A percentile compares a stretch with the other conserved stretches of the same genome.
These are phyloP conservation scores for Pogona vitticeps DNA, from an alignment of 2,113 vertebrate species.

Conservation along the genomic window DNA sequence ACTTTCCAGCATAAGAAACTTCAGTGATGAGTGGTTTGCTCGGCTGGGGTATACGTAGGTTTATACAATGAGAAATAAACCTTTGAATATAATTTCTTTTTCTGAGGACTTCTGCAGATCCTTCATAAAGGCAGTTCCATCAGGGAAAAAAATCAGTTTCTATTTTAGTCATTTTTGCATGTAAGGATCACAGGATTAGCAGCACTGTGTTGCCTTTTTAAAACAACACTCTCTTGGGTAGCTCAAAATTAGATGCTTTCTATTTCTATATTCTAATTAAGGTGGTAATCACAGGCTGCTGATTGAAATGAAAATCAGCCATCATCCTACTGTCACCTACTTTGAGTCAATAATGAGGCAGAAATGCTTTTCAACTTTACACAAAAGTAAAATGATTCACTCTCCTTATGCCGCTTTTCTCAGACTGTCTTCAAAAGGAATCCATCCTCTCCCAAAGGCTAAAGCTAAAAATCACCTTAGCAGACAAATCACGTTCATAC, in stretches of 20 bases:
- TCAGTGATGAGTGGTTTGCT: neutral
- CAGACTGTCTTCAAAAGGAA: conserved; percentile 54
- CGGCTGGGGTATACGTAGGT: conserved; percentile 43
- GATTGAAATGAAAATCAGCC: conserved; percentile 71
- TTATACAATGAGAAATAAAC: conserved; percentile 63
- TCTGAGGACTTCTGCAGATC: conserved; percentile 45
- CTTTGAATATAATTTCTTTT: conserved; percentile 42
- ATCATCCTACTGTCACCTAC: conserved; percentile 61
- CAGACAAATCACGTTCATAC: conserved; percentile 75
- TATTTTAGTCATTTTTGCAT: conserved; percentile 60
- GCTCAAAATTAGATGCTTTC: conserved; percentile 56
- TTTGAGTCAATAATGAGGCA: conserved; percentile 35
- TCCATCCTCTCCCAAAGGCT: conserved; percentile 64
- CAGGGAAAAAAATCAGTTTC: conserved; percentile 49
- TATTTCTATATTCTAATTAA: conserved; percentile 67
- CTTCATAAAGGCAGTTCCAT: conserved; percentile 52
- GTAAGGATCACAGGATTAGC: conserved; percentile 54
- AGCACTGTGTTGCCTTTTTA: conserved; percentile 51
- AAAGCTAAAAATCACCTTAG: conserved; percentile 69
- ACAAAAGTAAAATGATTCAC: conserved; percentile 75
- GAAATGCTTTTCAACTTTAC: conserved; percentile 46
- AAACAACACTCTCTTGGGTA: conserved; percentile 48
- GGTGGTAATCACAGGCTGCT: conserved; percentile 61
- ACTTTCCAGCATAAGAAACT: neutral
- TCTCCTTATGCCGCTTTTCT: conserved; percentile 57